Evolutionary conservation across 1,140 invertebrate genomes (phyloP).

Genomic region (Apolygus lucorum): DNA sequence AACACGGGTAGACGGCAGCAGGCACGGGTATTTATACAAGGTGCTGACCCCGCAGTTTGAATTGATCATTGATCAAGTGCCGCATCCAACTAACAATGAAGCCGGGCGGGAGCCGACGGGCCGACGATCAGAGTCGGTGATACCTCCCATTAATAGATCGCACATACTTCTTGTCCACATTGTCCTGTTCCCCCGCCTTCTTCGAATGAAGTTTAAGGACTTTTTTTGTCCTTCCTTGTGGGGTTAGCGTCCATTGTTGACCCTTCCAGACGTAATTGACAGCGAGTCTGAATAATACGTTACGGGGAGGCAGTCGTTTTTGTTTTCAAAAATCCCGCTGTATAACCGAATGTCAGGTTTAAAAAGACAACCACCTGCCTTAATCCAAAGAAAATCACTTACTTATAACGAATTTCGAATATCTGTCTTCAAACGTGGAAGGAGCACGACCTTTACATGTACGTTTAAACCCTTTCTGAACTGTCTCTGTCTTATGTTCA

Average conservation of each 20-base stretch:
- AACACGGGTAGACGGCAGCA: neutral
- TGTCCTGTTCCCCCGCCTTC: neutral
- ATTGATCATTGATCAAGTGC: slow-evolving; percentile 15
- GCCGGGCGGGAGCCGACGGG: neutral
- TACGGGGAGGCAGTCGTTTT: no score
- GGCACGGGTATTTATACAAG: neutral
- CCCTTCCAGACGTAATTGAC: slow-evolving; percentile 7
- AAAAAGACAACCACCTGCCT: no score
- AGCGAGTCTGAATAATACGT: neutral
- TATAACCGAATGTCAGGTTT: no score
- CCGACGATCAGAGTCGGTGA: slow-evolving; percentile 2
- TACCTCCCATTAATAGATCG: slow-evolving; percentile 16
- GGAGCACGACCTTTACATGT: no score
- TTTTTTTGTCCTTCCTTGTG: neutral
- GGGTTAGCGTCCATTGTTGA: neutral
- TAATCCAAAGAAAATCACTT: no score
- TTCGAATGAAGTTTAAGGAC: neutral
- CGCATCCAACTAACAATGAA: slow-evolving; percentile 1
- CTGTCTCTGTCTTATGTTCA: no score
- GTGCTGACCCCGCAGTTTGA: slow-evolving; percentile 5
- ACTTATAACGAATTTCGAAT: no score
- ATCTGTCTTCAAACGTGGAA: no score
- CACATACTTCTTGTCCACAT: slow-evolving; percentile 12
- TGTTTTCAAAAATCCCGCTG: no score
- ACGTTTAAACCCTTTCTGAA: no score